Evolutionary conservation across 1,140 invertebrate genomes (phyloP).

Genomic region (Cyclargus thomasi): DNA sequence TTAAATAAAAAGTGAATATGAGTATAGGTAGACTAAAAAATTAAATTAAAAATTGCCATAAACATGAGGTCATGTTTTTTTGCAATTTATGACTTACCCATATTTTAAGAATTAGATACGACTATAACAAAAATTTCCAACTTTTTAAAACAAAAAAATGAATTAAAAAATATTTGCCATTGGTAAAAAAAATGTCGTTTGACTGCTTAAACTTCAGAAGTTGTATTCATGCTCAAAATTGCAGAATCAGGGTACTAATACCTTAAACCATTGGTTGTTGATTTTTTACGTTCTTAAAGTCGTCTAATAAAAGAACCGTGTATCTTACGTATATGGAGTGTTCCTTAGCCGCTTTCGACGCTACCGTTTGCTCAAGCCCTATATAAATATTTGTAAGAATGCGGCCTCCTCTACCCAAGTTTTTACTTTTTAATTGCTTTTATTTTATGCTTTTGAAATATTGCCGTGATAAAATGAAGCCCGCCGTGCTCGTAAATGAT

Average conservation of each 20-base stretch:
- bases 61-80: too few relatives aligned
- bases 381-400: slow-evolving; percentile 64
- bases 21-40: too few relatives aligned
- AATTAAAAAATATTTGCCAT: too few relatives aligned
- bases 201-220: too few relatives aligned
- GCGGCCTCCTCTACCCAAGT: slow-evolving; percentile 50
- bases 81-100: too few relatives aligned
- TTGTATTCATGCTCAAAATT: background rate
- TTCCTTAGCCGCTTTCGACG: slow-evolving; percentile 47
- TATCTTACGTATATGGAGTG: slow-evolving; percentile 41
- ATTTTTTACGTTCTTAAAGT: slow-evolving; percentile 52
- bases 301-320: slow-evolving; percentile 68
- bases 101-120: too few relatives aligned
- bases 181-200: too few relatives aligned
- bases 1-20: too few relatives aligned
- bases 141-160: too few relatives aligned
- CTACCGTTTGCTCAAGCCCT: slow-evolving; percentile 64
- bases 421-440: slow-evolving; percentile 60
- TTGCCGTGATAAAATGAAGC: slow-evolving; percentile 49
- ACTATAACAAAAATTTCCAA: too few relatives aligned
- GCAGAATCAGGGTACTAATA: background rate
- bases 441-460: slow-evolving; percentile 62
- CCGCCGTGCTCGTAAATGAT: slow-evolving; percentile 49
- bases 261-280: too few relatives aligned
- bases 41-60: too few relatives aligned